These are phyloP conservation scores for Thermophis baileyi DNA, from an alignment of 2,113 vertebrate genomes.

Conservation along the genomic window DNA sequence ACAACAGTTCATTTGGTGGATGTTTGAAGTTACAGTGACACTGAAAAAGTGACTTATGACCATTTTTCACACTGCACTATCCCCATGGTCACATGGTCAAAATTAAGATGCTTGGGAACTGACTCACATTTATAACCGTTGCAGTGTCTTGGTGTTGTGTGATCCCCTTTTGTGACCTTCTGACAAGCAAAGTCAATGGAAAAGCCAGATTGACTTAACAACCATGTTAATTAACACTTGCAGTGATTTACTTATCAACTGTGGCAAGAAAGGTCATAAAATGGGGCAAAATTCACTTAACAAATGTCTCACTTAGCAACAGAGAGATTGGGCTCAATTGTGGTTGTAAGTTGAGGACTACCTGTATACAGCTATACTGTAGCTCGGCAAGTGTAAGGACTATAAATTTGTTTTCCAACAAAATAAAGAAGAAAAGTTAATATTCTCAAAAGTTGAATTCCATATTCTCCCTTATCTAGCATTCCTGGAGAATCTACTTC, in stretches of 20 bases:
- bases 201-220: neutral
- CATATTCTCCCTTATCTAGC: neutral
- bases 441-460: neutral
- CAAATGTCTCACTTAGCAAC: neutral
- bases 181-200: neutral
- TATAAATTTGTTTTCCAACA: neutral
- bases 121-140: neutral
- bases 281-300: neutral
- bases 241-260: neutral
- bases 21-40: neutral
- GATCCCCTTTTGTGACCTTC: neutral
- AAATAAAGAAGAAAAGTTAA: neutral
- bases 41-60: neutral
- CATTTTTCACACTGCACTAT: neutral
- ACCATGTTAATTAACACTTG: neutral
- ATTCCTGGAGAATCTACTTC: neutral
- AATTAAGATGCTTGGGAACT: neutral
- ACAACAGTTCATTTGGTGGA: neutral
- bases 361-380: neutral
- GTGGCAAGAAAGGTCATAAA: neutral
- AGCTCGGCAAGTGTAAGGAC: no score
- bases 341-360: neutral
- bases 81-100: neutral
- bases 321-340: neutral
- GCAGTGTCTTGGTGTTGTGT: neutral